Evolutionary conservation across 2,888 invertebrate species (phyloP).

Genomic region (Malacosoma neustria): DNA sequence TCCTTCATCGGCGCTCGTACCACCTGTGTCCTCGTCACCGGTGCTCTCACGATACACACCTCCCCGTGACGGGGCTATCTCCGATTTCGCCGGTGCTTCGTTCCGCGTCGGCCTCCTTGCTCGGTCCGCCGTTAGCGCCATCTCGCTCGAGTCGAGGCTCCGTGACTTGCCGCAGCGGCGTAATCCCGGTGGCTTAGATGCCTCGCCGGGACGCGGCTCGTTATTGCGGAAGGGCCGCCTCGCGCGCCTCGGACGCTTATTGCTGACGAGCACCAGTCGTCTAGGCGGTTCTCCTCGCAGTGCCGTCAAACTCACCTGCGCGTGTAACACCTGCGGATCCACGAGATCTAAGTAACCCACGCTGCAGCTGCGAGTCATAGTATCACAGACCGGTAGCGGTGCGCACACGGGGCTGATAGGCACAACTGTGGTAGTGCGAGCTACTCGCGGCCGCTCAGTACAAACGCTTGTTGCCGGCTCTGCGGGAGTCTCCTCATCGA

Average conservation of each 20-base stretch:
- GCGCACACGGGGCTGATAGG: constrained; percentile 78
- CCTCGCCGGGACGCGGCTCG: constrained; percentile 32
- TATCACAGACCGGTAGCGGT: constrained; percentile 66
- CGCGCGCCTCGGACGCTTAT: constrained; percentile 38
- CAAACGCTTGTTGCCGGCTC: constrained; percentile 30
- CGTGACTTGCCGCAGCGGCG: constrained; percentile 86
- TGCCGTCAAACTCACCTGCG: constrained; percentile 82
- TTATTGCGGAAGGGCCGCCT: constrained; percentile 47
- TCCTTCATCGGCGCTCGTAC: constrained; percentile 32
- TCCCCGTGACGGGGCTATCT: constrained; percentile 25
- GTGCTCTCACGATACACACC: constrained; percentile 36
- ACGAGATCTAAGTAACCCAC: constrained; percentile 91
- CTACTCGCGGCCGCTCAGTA: constrained; percentile 34
- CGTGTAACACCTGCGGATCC: constrained; percentile 83
- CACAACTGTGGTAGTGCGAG: constrained; percentile 76
- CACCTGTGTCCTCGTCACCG: constrained; percentile 33
- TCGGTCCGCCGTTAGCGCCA: constrained; percentile 60
- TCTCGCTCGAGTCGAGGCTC: constrained; percentile 89
- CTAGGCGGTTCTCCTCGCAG: constrained; percentile 85
- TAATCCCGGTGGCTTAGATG: constrained; percentile 62
- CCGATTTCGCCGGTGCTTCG: constrained; percentile 1
- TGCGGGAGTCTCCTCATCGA: constrained; percentile 78
- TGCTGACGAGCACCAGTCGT: constrained; percentile 83
- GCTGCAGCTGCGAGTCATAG: constrained; percentile 89
- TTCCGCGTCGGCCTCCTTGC: constrained; percentile 1